Evolutionary conservation across 92 coral and sea anemone species (phyloP).

Genomic region (Nematostella vectensis): DNA sequence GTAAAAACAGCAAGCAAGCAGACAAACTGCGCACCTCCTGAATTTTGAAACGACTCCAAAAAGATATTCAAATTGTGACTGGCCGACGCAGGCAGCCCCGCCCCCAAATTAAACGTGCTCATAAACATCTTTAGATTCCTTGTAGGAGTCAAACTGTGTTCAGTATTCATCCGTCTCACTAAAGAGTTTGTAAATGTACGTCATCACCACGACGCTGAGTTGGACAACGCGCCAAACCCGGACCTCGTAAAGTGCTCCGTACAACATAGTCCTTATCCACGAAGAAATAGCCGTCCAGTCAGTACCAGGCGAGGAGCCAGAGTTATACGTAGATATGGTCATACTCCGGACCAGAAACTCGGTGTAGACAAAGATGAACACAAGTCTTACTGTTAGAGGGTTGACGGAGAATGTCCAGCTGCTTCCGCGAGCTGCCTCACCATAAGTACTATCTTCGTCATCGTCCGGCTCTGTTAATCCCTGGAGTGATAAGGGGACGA

Average conservation of each 20-base stretch:
- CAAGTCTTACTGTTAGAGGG: constrained; percentile 55
- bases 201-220: constrained; percentile 30
- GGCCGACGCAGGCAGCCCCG: too few relatives aligned
- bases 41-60: too few relatives aligned
- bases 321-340: constrained; percentile 29
- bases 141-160: too few relatives aligned
- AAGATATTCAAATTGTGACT: too few relatives aligned
- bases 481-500: not conserved
- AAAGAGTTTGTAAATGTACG: constrained; percentile 51
- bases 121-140: too few relatives aligned
- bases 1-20: too few relatives aligned
- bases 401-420: constrained; percentile 7
- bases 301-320: constrained; percentile 11
- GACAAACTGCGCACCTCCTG: too few relatives aligned
- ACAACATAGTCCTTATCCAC: constrained; percentile 24
- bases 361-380: constrained; percentile 67
- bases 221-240: constrained; percentile 68
- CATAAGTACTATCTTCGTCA: constrained; percentile 6
- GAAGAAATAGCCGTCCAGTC: constrained; percentile 10
- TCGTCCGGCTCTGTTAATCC: constrained; percentile 26
- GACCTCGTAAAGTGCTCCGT: constrained; percentile 34
- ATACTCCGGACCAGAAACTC: constrained; percentile 68
- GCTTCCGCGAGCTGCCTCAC: constrained; percentile 3
- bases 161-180: constrained; percentile 1
- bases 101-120: too few relatives aligned